Evolutionary conservation across 2,797 vertebrate species (phyloP).

Genomic region (Centropyge bicolor): DNA sequence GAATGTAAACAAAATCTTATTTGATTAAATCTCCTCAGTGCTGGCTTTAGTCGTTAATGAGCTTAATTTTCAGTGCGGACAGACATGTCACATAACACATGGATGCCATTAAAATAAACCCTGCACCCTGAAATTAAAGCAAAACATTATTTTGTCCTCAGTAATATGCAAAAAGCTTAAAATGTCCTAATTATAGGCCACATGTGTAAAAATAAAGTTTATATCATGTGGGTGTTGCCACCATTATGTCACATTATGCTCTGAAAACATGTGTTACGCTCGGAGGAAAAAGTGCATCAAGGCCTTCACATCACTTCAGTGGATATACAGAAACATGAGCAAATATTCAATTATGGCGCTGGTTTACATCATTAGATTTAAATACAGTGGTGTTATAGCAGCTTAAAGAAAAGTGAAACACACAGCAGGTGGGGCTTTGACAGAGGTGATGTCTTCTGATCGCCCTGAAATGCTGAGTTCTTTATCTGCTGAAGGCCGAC

Average conservation of each 20-base stretch:
- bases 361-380: neutral
- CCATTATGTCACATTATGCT: neutral
- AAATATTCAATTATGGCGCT: neutral
- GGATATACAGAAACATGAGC: neutral
- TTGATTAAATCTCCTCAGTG: constrained; percentile 3
- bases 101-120: constrained; percentile 7
- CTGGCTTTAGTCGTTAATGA: constrained; percentile 15
- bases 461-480: neutral
- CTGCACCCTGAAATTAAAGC: neutral
- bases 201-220: neutral
- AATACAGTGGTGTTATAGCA: neutral
- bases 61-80: constrained; percentile 4
- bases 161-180: neutral
- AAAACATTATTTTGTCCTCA: neutral
- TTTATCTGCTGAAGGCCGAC: constrained; percentile 11
- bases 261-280: neutral
- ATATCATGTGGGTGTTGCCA: neutral
- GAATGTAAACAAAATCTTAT: constrained; percentile 11
- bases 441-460: neutral
- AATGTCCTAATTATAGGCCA: neutral
- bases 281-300: neutral
- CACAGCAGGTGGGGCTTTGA: neutral
- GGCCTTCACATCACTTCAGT: neutral
- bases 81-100: constrained; percentile 14
- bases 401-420: neutral